Percentiles rank a stretch among this genome's conserved stretches.
phyloP scores from a whole-genome alignment of 2,113 vertebrate genomes.

The Neotoma lepida region DNA sequence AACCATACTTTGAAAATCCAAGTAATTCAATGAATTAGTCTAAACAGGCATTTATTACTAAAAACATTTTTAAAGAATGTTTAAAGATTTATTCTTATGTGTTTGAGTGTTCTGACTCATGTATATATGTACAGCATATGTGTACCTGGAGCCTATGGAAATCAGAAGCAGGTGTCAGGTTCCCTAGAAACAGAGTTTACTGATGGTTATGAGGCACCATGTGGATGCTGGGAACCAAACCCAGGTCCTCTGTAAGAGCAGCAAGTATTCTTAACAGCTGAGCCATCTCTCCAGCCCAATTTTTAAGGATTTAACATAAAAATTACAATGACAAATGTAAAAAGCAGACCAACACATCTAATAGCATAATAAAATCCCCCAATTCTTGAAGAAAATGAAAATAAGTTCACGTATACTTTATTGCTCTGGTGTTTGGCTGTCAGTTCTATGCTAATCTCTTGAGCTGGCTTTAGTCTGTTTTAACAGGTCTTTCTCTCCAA shows the following conservation, averaged over 20 bases:
- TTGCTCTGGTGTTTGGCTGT: not conserved
- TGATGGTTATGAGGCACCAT: not conserved
- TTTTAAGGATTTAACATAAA: constrained; percentile 76
- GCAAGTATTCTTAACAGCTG: not conserved
- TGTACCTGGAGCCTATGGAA: not conserved
- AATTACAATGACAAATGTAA: not conserved
- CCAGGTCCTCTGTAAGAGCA: not conserved
- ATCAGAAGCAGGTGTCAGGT: not conserved
- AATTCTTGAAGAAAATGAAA: constrained; percentile 47
- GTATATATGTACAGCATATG: not conserved
- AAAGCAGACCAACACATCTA: not conserved
- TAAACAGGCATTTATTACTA: constrained; percentile 73
- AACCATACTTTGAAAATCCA: constrained; percentile 76
- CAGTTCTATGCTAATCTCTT: not conserved
- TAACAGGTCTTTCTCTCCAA: constrained; percentile 40
- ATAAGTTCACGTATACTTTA: not conserved
- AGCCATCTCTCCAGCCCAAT: not conserved
- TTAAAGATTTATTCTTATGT: constrained; percentile 75
- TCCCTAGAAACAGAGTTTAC: not conserved
- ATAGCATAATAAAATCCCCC: not conserved
- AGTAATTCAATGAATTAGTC: constrained; percentile 69
- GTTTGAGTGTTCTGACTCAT: not conserved
- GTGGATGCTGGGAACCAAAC: not conserved
- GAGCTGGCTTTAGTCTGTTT: constrained; percentile 11
- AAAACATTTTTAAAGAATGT: constrained; percentile 57